These are phyloP conservation scores for Scyliorhinus canicula DNA, from an alignment of 2,797 vertebrate genomes.

Conservation along the genomic window DNA sequence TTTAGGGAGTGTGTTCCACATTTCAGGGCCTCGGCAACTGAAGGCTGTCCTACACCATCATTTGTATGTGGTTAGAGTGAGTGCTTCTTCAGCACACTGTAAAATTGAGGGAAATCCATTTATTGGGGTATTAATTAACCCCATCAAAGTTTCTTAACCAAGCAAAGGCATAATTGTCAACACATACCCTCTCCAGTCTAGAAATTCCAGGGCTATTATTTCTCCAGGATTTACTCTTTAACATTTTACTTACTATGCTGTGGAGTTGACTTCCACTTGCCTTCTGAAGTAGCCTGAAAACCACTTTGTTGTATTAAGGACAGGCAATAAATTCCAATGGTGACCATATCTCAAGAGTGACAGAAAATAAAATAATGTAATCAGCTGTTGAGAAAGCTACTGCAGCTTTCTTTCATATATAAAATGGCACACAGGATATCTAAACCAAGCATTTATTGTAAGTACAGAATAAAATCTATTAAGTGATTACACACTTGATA, in stretches of 20 bases:
- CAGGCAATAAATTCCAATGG: not conserved
- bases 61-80: not conserved
- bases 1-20: not conserved
- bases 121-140: not conserved
- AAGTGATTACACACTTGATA: not conserved
- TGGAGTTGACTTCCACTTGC: too few relatives aligned
- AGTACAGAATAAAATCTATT: conserved; percentile 6
- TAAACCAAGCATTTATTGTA: not conserved
- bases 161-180: not conserved
- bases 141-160: not conserved
- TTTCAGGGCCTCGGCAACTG: not conserved
- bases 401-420: not conserved
- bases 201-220: too few relatives aligned
- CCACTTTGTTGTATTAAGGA: not conserved
- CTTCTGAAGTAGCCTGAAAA: not conserved
- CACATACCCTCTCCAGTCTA: not conserved
- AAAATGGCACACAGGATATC: not conserved
- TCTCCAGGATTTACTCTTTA: not conserved
- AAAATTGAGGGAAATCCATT: not conserved
- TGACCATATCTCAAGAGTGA: not conserved
- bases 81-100: not conserved
- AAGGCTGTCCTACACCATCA: not conserved
- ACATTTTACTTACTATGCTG: not conserved
- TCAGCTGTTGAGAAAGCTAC: not conserved
- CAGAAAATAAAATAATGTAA: not conserved